Base-by-base conservation (phyloP, 1,140 invertebrate genomes). In the Drosophila pallidifrons region DNA sequence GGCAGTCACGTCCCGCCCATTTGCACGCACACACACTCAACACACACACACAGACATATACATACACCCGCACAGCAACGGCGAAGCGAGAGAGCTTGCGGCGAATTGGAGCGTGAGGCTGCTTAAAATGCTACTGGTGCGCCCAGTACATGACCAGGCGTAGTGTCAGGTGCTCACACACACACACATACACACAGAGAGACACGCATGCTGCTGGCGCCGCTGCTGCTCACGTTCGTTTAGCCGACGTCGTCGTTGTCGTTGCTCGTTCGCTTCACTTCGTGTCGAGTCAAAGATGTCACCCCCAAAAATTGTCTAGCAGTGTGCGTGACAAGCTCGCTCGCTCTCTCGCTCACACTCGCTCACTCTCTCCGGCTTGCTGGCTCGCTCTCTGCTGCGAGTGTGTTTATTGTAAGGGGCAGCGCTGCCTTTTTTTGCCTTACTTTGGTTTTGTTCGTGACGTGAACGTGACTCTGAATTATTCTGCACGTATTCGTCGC, bases 1-100 rank as follows among this genome's bases (percentile, higher is more conserved):
- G 85, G 83, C 91, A 91, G 91, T 92, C 92, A 92, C 92, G 92
- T 92, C 92, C 92, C 92, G 92, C 92, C 92, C 92, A 92, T 92
- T 92, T 92, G 91, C 88, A 85, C 86, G 76, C 81, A 81, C 77
- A 82, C 85, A 74, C 77, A 82, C 85, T 71, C 70, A 64, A 73
- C 71, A 61, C 49, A 28, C 55, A 58, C 51, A 64, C 51, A 30
- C 52, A 25, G 20, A 3, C 20, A 25, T 25, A 25, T 25, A 66
- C 46, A 59, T 1, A 57, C 76, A 63, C 68, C 60, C 73, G 71
- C 52, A 68, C 51, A 60, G 32, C 15, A 52, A 49, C 45, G 75
- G 46, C 59, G 45, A 65, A 65, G 47, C 64, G 76, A 76, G 71
- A 73, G 75, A 68, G 79, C 63, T 72, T 61, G 70, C 77, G 75